Conservation (phyloP, 2,888 invertebrate species). For the Masnerella sp. region DNA sequence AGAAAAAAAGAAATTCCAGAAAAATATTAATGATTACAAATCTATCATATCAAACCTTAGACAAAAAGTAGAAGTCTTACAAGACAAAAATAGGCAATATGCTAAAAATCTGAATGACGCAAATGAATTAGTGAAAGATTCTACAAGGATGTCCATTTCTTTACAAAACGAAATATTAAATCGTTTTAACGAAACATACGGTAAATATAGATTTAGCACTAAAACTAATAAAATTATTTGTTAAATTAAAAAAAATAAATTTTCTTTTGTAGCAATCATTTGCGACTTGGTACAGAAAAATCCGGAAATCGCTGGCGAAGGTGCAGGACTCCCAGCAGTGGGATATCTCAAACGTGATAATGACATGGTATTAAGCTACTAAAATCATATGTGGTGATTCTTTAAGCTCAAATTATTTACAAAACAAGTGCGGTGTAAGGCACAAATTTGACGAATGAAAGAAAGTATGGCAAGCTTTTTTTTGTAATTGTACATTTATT, state of each 20-base stretch:
- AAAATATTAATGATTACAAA: too few species aligned
- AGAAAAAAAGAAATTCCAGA: too few species aligned
- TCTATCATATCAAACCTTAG: too few species aligned
- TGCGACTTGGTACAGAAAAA: conserved; percentile 6
- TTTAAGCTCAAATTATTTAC: too few species aligned
- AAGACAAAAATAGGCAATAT: neutral
- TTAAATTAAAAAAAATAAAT: neutral
- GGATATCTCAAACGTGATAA: neutral
- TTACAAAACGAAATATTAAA: neutral
- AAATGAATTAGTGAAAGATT: neutral
- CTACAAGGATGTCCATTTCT: neutral
- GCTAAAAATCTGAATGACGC: neutral
- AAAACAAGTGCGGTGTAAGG: too few species aligned
- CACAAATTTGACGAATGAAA: too few species aligned
- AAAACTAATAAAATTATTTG: neutral
- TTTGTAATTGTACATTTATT: too few species aligned
- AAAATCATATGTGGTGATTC: too few species aligned
- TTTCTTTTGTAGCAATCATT: conserved; percentile 1
- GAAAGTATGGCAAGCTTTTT: too few species aligned
- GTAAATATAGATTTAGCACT: neutral
- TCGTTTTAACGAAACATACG: conserved; percentile 1
- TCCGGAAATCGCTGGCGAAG: neutral
- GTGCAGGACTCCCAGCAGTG: neutral
- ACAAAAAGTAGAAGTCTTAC: too few species aligned
- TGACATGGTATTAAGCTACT: too few species aligned